phyloP scores from a whole-genome alignment of 2,888 invertebrate genomes.

The Rhingia rostrata region DNA sequence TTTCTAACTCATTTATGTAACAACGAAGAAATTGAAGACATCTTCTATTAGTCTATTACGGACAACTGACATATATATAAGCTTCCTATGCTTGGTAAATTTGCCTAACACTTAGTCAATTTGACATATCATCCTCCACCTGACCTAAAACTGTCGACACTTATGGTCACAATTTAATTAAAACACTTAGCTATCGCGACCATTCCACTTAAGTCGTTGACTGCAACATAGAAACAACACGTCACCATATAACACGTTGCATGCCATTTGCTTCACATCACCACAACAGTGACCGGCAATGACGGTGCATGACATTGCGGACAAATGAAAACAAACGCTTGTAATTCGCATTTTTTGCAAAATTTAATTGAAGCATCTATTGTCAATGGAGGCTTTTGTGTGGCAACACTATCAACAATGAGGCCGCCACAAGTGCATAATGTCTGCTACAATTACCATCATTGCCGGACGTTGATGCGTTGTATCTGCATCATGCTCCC shows the following conservation, averaged over 20 bases:
- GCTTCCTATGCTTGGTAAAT: too few species aligned
- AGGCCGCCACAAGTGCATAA: conserved; percentile 17
- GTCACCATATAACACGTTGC: neutral
- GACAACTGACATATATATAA: too few species aligned
- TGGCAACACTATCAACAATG: conserved; percentile 24
- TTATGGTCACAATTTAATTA: neutral
- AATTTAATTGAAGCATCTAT: conserved; percentile 40
- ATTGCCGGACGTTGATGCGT: neutral
- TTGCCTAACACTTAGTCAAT: too few species aligned
- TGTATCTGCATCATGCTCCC: conserved; percentile 2
- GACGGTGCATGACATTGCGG: neutral
- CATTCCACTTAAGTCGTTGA: neutral
- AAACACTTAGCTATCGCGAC: conserved; percentile 6
- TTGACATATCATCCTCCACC: too few species aligned
- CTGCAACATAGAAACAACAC: conserved; percentile 1
- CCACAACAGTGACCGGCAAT: conserved; percentile 9
- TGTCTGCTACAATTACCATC: conserved; percentile 39
- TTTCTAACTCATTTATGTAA: too few species aligned
- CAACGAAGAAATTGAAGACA: too few species aligned
- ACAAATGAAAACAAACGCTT: conserved; percentile 26
- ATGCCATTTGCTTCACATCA: conserved; percentile 25
- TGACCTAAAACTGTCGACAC: neutral
- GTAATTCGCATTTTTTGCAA: conserved; percentile 15
- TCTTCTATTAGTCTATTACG: too few species aligned
- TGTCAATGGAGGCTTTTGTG: conserved; percentile 6